phyloP scores from a whole-genome alignment of 2,113 vertebrate genomes.

The Peromyscus californicus region DNA sequence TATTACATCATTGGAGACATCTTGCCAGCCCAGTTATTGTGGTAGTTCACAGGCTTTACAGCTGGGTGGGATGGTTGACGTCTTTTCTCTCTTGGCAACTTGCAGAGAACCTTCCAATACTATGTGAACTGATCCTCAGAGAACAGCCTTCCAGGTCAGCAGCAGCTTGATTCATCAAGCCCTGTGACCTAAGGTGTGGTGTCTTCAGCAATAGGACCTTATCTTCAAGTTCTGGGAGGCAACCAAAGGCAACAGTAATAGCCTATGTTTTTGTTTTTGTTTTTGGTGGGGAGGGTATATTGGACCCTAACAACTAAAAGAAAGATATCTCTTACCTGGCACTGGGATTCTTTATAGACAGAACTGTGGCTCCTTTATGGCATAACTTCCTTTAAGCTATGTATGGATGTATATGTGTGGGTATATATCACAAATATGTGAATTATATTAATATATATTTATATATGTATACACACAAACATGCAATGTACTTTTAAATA shows the following conservation, averaged over 20 bases:
- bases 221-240: background rate
- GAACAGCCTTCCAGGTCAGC: background rate
- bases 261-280: background rate
- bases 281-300: too few relatives aligned
- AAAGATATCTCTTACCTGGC: background rate
- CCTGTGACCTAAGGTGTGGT: background rate
- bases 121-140: background rate
- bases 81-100: background rate
- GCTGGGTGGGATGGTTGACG: background rate
- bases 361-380: background rate
- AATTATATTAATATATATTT: background rate
- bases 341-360: background rate
- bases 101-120: background rate
- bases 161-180: background rate
- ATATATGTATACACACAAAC: background rate
- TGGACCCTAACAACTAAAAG: background rate
- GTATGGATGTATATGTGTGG: background rate
- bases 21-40: background rate
- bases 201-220: background rate
- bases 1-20: background rate
- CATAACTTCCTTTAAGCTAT: background rate
- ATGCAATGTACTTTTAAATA: background rate
- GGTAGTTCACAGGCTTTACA: background rate
- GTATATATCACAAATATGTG: background rate
- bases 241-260: background rate